Conservation (phyloP, 2,113 vertebrate species). For the Petrocephalus microphthalmus region DNA sequence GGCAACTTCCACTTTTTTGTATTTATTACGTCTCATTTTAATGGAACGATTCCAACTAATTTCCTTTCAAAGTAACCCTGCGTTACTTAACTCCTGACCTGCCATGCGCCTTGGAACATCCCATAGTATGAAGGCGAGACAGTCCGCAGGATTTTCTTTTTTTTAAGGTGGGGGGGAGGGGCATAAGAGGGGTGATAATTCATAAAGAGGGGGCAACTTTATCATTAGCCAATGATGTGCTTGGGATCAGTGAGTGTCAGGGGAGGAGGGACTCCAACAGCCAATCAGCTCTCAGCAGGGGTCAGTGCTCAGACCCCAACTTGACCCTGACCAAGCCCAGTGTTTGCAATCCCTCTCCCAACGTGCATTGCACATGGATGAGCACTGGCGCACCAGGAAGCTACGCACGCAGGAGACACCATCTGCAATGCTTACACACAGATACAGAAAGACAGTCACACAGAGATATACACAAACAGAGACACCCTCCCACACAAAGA, state of each 20-base stretch:
- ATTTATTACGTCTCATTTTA: background rate
- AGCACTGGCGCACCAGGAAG: background rate
- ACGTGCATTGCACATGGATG: background rate
- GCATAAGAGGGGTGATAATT: background rate
- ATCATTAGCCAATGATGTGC: background rate
- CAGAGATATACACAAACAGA: background rate
- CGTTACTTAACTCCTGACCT: background rate
- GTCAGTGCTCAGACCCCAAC: background rate
- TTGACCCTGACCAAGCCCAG: background rate
- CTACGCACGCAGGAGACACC: background rate
- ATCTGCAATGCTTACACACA: background rate
- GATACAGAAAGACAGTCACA: slow-evolving; percentile 23
- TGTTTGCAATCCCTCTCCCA: background rate
- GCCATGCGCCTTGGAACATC: background rate
- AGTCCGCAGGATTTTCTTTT: background rate
- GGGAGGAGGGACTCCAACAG: background rate
- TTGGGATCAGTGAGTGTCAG: background rate
- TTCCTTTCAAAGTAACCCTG: background rate
- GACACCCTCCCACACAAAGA: background rate
- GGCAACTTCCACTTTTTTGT: background rate
- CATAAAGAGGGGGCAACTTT: background rate
- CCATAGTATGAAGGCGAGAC: background rate
- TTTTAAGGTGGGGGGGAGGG: too few relatives aligned
- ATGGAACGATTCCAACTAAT: background rate
- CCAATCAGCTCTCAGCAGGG: background rate